These are phyloP conservation scores for Bugulina stolonifera DNA, from an alignment of 2,888 invertebrate genomes.

Conservation along the genomic window DNA sequence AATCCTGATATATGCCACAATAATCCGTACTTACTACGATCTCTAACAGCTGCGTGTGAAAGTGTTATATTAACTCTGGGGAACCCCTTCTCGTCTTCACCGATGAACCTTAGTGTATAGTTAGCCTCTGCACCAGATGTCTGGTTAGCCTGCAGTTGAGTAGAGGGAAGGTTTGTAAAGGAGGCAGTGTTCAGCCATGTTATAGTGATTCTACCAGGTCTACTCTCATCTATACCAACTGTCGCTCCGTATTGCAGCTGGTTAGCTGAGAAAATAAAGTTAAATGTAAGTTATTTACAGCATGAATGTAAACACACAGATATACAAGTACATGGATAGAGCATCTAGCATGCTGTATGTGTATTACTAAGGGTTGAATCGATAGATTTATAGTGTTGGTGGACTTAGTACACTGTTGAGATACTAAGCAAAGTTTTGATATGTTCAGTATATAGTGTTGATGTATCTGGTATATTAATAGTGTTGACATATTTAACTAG, in stretches of 20 bases:
- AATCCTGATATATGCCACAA: background rate
- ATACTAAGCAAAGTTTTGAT: background rate
- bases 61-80: slow-evolving; percentile 3
- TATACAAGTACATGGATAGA: no score
- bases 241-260: background rate
- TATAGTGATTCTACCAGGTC: background rate
- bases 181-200: slow-evolving; percentile 1
- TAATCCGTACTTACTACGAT: background rate
- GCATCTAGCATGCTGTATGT: no score
- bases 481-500: background rate
- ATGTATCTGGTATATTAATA: background rate
- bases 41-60: background rate
- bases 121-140: background rate
- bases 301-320: no score
- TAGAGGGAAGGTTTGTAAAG: background rate
- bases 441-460: background rate
- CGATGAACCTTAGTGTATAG: background rate
- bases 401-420: no score
- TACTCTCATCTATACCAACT: background rate
- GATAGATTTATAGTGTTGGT: no score
- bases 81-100: background rate
- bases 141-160: background rate
- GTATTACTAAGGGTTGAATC: no score
- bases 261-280: slow-evolving; percentile 1
- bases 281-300: no score